phyloP scores from a whole-genome alignment of 2,113 vertebrate genomes.

The Cyprinodon variegatus region DNA sequence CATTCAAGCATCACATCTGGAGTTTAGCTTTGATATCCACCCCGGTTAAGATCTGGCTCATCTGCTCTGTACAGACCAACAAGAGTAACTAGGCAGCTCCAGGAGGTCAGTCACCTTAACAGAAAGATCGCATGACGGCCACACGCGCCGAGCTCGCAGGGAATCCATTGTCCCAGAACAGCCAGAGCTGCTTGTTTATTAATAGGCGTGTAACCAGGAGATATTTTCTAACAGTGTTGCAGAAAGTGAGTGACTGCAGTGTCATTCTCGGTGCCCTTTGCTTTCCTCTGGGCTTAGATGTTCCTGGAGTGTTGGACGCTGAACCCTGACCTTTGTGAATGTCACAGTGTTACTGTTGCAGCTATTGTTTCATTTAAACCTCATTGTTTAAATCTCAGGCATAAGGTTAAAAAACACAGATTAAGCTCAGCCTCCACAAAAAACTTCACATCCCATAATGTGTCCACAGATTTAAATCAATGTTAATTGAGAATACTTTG shows the following conservation, averaged over 20 bases:
- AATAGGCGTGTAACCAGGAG: constrained; percentile 21
- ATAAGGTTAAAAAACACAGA: no score
- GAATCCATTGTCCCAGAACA: constrained; percentile 28
- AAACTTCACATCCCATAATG: background rate
- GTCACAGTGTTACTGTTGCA: background rate
- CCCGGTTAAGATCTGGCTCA: background rate
- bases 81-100: constrained; percentile 7
- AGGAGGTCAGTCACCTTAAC: constrained; percentile 11
- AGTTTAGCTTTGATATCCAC: background rate
- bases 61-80: background rate
- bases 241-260: constrained; percentile 1
- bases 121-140: constrained; percentile 25
- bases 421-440: background rate
- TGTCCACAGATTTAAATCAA: background rate
- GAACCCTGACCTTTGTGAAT: constrained; percentile 5
- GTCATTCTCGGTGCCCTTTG: constrained; percentile 12
- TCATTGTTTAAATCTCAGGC: background rate
- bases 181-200: constrained; percentile 28
- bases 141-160: background rate
- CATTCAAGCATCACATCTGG: no score
- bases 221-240: background rate
- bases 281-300: background rate
- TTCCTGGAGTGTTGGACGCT: background rate
- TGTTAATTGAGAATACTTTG: background rate
- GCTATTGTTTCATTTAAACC: background rate